Evolutionary conservation across 1,140 invertebrate species (phyloP), one percentile per base, ranked within the genome.

Genomic region (Eulimnadia texana): DNA sequence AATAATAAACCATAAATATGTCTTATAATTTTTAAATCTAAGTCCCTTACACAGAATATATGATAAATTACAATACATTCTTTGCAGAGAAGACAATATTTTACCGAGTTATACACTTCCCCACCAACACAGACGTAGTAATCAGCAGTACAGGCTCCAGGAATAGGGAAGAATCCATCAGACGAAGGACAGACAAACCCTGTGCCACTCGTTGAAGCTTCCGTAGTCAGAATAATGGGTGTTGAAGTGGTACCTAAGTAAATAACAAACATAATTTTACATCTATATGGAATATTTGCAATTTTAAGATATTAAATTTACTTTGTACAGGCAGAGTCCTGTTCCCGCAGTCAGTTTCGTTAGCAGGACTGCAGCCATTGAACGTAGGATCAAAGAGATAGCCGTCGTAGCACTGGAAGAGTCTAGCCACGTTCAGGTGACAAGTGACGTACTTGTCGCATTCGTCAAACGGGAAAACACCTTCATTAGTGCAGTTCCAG

Each of bases 381-480:
- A 60, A 62, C 2, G 20, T 19, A n/a, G 62, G 60, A 60, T 66
- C 65, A 33, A 66, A 66, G 24, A 66, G 56, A 2, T 47, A n/a
- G 6, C 50, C 1, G 1, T 55, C 50, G 0, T 22, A 50, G 23
- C 65, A 66, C 1, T 19, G 24, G n/a, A 3, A 19, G 11, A 64
- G 28, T 22, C 1, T 28, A 42, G 56, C 20, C 20, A 20, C 23
- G 23, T 29, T 29, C 11, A 19, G n/a, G 2, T n/a, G 11, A 29
- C 56, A 58, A 13, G 20, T 24, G 33, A 28, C 24, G 25, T 28
- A 58, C 56, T 28, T 2, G 20, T n/a, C 19, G 56, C 56, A 58
- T 19, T 58, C 56, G 1, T 58, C 56, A 29, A 23, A 25, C 20
- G 56, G 6, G 25, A 27, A 58, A 11, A 58, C 13, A 29, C 56